phyloP scores from a whole-genome alignment of 2,113 vertebrate genomes.

The Scolopax mira region DNA sequence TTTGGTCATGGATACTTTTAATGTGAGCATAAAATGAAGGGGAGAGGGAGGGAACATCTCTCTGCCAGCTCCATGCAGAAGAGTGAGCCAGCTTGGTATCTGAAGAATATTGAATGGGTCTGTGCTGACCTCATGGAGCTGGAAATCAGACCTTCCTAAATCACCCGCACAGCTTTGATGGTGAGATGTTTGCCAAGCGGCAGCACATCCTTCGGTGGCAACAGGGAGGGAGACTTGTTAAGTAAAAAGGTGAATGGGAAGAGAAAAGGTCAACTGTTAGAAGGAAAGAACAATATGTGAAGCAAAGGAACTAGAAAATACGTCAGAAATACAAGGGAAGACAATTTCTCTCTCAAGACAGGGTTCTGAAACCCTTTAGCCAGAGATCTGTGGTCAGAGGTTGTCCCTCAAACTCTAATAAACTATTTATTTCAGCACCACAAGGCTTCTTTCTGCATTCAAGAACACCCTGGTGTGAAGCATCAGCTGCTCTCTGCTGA shows the following conservation, averaged over 20 bases:
- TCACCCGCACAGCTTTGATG: not conserved
- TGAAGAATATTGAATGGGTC: not conserved
- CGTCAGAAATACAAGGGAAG: not conserved
- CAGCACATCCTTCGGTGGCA: not conserved
- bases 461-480: not conserved
- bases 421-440: not conserved
- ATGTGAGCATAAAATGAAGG: conserved; percentile 67
- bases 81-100: conserved; percentile 44
- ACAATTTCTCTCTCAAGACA: not conserved
- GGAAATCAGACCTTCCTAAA: conserved; percentile 15
- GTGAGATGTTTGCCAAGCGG: not conserved
- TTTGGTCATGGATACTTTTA: conserved; percentile 75
- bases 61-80: conserved; percentile 42
- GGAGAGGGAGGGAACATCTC: conserved; percentile 40
- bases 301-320: not conserved
- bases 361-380: not conserved
- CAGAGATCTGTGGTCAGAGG: not conserved
- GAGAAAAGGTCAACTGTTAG: not conserved
- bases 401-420: not conserved
- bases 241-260: not conserved
- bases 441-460: not conserved
- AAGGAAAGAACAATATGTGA: not conserved
- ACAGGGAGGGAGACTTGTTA: not conserved
- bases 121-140: conserved; percentile 35
- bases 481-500: not conserved